Evolutionary conservation across 2,888 invertebrate genomes (phyloP), one percentile per base, ranked within the genome.

Genomic region (Dryococelus australis): DNA sequence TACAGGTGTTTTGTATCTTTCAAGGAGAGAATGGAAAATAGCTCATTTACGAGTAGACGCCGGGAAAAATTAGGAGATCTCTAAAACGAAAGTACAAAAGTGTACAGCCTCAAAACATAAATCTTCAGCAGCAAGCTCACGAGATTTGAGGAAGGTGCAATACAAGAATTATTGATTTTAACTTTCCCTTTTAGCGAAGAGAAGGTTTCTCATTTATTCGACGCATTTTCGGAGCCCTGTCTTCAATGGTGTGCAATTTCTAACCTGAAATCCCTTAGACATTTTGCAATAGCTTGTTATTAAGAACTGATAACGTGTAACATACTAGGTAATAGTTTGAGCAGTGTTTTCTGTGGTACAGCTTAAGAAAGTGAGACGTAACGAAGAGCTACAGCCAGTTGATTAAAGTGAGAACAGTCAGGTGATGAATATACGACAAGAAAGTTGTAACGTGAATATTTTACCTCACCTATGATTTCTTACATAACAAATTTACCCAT

Each of bases 101-200:
- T 10, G 47, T 47, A 53, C 65, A 53, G 47, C 47, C 85, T 53
- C 65, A 47, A 27, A 16, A 43, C 43, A 85, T 5, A 5, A 85
- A 47, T 85, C 47, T 27, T 5, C 65, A 43, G 51, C 24, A 24
- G n/a, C 51, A 85, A 85, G 28, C 16, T 51, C 12, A 85, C 85
- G n/a, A 85, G 0, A 43, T 85, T 85, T 85, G 47, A 85, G 16
- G 90, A 90, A 89, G 90, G 90, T 12, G 89, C 90, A 84, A 90
- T 87, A 88, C 90, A 91, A 79, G 88, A 84, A 89, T 91, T 90
- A 12, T 86, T 87, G 26, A 89, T 89, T 83, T 90, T 86, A 26
- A 90, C 90, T 88, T 88, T 90, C 87, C 89, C 90, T 87, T 90
- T 90, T 26, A 91, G 80, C 8, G 90, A 90, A 80, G 88, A 90